Conservation (phyloP, 1,140 invertebrate genomes). For the Plutomurus gul region DNA sequence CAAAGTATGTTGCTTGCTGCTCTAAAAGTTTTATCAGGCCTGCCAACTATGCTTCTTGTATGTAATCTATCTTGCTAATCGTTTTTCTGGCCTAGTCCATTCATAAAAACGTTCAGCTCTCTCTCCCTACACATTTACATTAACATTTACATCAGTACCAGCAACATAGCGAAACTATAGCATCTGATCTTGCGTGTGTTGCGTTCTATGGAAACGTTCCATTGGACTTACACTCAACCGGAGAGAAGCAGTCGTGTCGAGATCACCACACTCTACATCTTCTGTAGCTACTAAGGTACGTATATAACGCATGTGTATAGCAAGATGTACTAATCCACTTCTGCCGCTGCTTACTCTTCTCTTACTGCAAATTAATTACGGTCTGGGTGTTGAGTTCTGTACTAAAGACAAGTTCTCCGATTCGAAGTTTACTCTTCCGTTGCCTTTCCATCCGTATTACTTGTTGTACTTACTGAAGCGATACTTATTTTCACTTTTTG, state of each 20-base stretch:
- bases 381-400: not conserved
- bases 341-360: not conserved
- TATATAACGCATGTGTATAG: not conserved
- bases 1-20: conserved; percentile 28
- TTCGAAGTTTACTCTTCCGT: not conserved
- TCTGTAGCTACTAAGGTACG: not conserved
- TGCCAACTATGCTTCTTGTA: conserved; percentile 25
- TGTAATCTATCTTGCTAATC: conserved; percentile 29
- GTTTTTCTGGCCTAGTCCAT: conserved; percentile 18
- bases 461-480: no score
- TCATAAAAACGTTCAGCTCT: conserved; percentile 5
- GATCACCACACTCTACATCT: not conserved
- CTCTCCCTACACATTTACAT: not conserved
- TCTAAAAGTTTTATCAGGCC: conserved; percentile 22
- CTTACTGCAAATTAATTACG: conserved; percentile 18
- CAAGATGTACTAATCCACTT: not conserved
- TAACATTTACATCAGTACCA: not conserved
- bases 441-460: not conserved
- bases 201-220: not conserved
- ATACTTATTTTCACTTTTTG: no score
- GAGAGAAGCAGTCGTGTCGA: not conserved
- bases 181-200: not conserved
- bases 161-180: not conserved
- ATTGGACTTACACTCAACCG: not conserved
- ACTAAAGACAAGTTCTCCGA: not conserved